Conservation (phyloP, 2,797 vertebrate species). For the Acomys russatus region DNA sequence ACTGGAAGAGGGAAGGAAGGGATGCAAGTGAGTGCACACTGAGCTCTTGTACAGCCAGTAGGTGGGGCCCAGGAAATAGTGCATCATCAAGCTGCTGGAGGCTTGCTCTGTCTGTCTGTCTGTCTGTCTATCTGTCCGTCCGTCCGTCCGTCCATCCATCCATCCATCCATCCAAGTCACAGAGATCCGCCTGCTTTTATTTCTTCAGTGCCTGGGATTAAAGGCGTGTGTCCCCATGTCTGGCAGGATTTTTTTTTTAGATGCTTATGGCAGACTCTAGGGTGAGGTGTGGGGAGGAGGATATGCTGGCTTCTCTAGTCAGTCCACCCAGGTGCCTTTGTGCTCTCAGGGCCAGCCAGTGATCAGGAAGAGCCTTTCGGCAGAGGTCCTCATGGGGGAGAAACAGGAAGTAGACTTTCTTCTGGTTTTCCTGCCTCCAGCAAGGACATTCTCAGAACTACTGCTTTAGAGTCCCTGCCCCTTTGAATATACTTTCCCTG, state of each 20-base stretch:
- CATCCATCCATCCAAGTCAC: background rate
- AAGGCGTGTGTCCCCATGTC: background rate
- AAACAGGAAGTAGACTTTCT: background rate
- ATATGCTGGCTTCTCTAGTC: too few relatives aligned
- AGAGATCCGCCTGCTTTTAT: too few relatives aligned
- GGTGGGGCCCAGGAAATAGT: background rate
- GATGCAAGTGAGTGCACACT: background rate
- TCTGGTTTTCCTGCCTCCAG: background rate
- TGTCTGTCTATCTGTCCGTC: background rate
- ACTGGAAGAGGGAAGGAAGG: background rate
- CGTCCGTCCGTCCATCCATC: background rate
- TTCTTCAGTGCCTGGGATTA: background rate
- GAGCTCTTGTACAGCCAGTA: background rate
- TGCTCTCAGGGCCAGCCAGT: background rate
- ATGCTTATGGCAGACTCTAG: background rate
- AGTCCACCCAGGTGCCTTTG: too few relatives aligned
- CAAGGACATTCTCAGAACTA: background rate
- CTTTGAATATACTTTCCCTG: background rate
- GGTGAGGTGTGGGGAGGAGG: background rate
- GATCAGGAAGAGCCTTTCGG: background rate
- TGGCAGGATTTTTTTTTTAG: background rate
- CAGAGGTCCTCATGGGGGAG: background rate
- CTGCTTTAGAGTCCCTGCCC: background rate
- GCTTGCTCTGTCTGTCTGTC: background rate
- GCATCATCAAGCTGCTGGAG: background rate